phyloP scores from a whole-genome alignment of 2,797 vertebrate genomes.

The Ambastaia sidthimunki region DNA sequence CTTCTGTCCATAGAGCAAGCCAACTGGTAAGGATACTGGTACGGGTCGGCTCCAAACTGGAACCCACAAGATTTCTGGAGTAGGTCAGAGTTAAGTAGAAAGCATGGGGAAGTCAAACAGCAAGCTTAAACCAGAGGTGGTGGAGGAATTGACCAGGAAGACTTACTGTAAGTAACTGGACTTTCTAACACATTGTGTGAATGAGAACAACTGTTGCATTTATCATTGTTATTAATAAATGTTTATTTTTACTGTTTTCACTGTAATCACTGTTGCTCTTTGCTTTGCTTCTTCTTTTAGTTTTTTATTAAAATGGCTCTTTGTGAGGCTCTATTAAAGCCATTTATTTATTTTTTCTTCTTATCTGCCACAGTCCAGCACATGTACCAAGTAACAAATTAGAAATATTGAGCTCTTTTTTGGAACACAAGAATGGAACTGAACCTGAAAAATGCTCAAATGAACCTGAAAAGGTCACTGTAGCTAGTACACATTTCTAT shows the following conservation, averaged over 20 bases:
- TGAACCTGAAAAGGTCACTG: constrained; percentile 53
- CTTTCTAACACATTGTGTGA: background rate
- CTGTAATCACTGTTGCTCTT: no score
- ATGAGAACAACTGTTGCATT: background rate
- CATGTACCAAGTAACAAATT: background rate
- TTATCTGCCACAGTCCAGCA: background rate
- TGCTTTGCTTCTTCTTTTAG: background rate
- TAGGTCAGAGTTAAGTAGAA: constrained; percentile 36
- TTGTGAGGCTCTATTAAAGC: no score
- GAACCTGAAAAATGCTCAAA: constrained; percentile 17
- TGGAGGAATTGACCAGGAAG: constrained; percentile 95
- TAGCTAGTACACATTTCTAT: constrained; percentile 33
- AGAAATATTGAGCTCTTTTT: no score
- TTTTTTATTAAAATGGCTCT: no score
- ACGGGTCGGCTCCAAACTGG: constrained; percentile 29
- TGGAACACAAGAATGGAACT: no score
- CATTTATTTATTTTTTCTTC: no score
- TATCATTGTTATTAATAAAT: background rate
- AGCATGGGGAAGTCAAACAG: constrained; percentile 97
- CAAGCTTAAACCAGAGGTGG: constrained; percentile 96
- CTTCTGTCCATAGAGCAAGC: background rate
- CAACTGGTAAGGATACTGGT: constrained; percentile 38
- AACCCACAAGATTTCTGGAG: constrained; percentile 20
- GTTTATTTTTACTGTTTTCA: background rate
- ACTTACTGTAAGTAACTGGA: constrained; percentile 92